Base-by-base conservation (phyloP, 30 jellyfish, hydroid and myxozoan genomes). In the Sanderia malayensis region DNA sequence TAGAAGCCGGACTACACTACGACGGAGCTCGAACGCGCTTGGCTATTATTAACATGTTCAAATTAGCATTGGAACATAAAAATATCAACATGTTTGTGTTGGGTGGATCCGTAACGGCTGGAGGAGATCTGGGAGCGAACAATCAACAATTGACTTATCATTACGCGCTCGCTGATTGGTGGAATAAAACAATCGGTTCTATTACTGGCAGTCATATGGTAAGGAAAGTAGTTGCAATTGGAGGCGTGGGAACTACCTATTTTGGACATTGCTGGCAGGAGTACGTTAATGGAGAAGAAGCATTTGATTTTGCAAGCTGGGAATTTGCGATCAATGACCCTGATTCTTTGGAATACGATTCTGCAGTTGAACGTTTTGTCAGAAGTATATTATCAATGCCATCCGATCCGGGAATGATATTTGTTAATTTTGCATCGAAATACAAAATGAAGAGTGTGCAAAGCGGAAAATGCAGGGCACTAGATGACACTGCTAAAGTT, bases 261-360 rank as follows among this genome's bases (percentile, higher is more conserved):
- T 93, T 93, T 44, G 96, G 85, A 17, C 83, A 70, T 52, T 93
- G 99, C 53, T 86, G 95, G 95, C 82, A 85, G 70, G 99, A 93
- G 44, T 93, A 93, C 67, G 74, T 85, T 11, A 71, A 68, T 13
- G 80, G 32, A 22, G 68, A 75, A 20, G 95, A 85, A 31, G 37
- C 69, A 7, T 74, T 93, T 53, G 99, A 93, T 81, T 70, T 79
- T 31, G 95, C 75, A 55, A 57, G 88, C 20, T 93, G 99, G 99
- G 99, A 93, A 31, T 86, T 93, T 61, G 92, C 92, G 18, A 85
- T 85, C 61, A 93, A 93, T 44, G 99, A 93, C 61, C 87, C 78
- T 19, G 86, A 76, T 61, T 66, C 84, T 62, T n/a, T 69, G 17
- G 76, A 92, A 61, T 78, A 78, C 28, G 81, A 71, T 13, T 46